Evolutionary conservation across 2,888 invertebrate species (phyloP).

Genomic region (Dendrolimus houi): DNA sequence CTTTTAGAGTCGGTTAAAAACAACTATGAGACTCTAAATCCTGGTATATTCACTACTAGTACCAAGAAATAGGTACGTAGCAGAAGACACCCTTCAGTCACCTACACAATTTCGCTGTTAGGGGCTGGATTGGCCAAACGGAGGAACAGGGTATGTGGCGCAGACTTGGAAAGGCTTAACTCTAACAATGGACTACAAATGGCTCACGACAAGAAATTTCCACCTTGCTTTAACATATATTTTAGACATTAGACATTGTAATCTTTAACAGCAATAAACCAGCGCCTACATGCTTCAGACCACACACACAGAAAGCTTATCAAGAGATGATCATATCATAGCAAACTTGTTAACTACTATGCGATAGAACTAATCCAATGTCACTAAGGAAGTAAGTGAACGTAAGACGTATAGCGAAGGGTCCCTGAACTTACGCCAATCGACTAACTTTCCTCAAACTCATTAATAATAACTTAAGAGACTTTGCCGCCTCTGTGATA

Average conservation of each 20-base stretch:
- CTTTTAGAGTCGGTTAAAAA: too few relatives aligned
- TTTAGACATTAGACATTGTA: background rate
- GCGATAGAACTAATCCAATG: slow-evolving; percentile 26
- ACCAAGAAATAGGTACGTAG: too few relatives aligned
- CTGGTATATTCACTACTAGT: too few relatives aligned
- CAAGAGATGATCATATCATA: slow-evolving; percentile 20
- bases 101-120: too few relatives aligned
- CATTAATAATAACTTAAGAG: slow-evolving; percentile 23
- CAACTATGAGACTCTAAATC: too few relatives aligned
- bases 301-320: slow-evolving; percentile 3
- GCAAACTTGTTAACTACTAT: slow-evolving; percentile 32
- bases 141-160: too few relatives aligned
- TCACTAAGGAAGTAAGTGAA: slow-evolving; percentile 23
- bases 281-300: background rate
- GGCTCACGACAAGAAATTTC: too few relatives aligned
- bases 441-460: slow-evolving; percentile 14
- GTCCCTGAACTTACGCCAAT: slow-evolving; percentile 17
- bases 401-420: slow-evolving; percentile 32
- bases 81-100: too few relatives aligned
- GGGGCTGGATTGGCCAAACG: too few relatives aligned
- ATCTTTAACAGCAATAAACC: background rate
- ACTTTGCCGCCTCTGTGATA: background rate
- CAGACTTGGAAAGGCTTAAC: too few relatives aligned
- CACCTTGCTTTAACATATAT: too few relatives aligned
- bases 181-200: too few relatives aligned